These are phyloP conservation scores for Mactromeris polynyma DNA, from an alignment of 2,888 invertebrate genomes.

Conservation along the genomic window DNA sequence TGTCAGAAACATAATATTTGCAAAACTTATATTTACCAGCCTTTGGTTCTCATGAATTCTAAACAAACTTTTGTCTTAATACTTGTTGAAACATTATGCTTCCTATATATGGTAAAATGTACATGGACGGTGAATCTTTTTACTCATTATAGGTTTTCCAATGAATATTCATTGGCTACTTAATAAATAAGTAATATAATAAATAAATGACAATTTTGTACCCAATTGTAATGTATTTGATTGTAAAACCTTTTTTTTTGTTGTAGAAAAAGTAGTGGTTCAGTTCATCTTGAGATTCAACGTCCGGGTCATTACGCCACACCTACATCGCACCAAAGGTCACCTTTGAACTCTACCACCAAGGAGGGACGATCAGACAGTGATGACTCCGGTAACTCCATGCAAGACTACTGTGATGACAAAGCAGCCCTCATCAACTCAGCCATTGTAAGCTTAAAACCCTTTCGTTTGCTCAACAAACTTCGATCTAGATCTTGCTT, in stretches of 20 bases:
- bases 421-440: constrained; percentile 54
- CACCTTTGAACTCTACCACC: neutral
- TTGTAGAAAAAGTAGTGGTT: constrained; percentile 57
- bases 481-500: constrained; percentile 56
- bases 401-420: constrained; percentile 61
- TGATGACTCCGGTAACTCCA: constrained; percentile 51
- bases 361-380: constrained; percentile 21
- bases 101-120: too few species aligned
- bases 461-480: constrained; percentile 60
- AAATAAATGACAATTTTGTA: too few species aligned
- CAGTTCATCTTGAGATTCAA: constrained; percentile 62
- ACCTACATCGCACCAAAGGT: constrained; percentile 25
- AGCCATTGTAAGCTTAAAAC: constrained; percentile 67
- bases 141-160: too few species aligned
- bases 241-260: neutral
- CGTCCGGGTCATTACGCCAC: constrained; percentile 44
- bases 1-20: too few species aligned
- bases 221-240: neutral
- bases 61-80: too few species aligned
- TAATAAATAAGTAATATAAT: too few species aligned
- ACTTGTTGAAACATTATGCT: too few species aligned
- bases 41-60: too few species aligned
- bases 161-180: too few species aligned
- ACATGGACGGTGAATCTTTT: too few species aligned
- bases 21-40: too few species aligned